Conservation (phyloP, 2,797 vertebrate genomes). For the Scarus forsteni region DNA sequence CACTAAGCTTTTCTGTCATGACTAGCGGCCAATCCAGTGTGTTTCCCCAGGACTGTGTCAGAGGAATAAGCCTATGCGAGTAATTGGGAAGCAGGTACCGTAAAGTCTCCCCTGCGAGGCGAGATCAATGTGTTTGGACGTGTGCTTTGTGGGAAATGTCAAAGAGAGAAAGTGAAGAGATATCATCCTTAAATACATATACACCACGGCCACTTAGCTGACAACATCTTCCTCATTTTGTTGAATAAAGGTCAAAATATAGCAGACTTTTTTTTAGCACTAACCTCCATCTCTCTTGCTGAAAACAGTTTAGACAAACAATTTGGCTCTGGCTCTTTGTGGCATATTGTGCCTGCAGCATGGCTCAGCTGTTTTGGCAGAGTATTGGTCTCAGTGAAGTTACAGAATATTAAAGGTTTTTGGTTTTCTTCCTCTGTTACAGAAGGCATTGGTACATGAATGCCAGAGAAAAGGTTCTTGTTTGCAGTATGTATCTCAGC, state of each 20-base stretch:
- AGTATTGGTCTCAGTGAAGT: slow-evolving; percentile 50
- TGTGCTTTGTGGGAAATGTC: slow-evolving; percentile 52
- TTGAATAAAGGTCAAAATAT: slow-evolving; percentile 49
- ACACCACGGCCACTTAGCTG: slow-evolving; percentile 59
- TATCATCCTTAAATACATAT: slow-evolving; percentile 52
- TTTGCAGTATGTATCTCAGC: slow-evolving; percentile 6
- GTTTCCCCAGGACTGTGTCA: slow-evolving; percentile 62
- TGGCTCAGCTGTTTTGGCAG: slow-evolving; percentile 50
- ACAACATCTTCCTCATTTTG: slow-evolving; percentile 39
- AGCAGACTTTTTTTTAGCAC: neutral
- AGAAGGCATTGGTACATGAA: slow-evolving; percentile 46
- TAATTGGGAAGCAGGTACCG: slow-evolving; percentile 72
- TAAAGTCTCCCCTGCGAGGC: slow-evolving; percentile 60
- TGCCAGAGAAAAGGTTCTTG: slow-evolving; percentile 38
- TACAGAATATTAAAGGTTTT: slow-evolving; percentile 48
- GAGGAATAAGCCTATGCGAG: slow-evolving; percentile 65
- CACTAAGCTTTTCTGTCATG: slow-evolving; percentile 67
- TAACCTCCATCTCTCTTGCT: slow-evolving; percentile 56
- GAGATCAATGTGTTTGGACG: slow-evolving; percentile 72
- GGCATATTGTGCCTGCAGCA: slow-evolving; percentile 58
- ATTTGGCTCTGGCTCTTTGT: slow-evolving; percentile 53
- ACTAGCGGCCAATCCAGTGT: slow-evolving; percentile 52
- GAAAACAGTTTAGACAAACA: slow-evolving; percentile 55
- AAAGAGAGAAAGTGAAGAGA: slow-evolving; percentile 45
- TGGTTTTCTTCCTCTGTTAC: slow-evolving; percentile 44